phyloP scores from a whole-genome alignment of 2,113 vertebrate genomes.

The Dasypus novemcinctus region DNA sequence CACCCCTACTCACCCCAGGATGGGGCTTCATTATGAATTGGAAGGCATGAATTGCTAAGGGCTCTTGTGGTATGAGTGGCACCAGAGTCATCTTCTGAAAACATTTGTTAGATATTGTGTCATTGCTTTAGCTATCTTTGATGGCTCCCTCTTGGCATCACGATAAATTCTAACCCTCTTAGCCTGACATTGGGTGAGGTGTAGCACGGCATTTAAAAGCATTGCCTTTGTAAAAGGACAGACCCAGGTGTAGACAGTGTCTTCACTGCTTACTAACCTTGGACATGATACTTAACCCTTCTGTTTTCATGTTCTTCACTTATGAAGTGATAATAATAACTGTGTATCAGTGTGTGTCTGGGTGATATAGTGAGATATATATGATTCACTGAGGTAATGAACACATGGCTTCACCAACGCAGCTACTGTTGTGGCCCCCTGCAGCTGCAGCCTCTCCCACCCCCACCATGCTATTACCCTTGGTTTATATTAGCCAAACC shows the following conservation, averaged over 20 bases:
- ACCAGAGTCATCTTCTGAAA: neutral
- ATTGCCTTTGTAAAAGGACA: neutral
- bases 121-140: neutral
- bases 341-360: neutral
- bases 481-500: neutral
- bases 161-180: neutral
- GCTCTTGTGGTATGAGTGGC: too few relatives aligned
- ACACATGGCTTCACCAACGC: too few relatives aligned
- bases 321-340: neutral
- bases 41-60: neutral
- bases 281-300: neutral
- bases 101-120: too few relatives aligned
- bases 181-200: neutral
- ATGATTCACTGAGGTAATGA: neutral
- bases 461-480: neutral
- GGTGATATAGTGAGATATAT: neutral
- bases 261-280: neutral
- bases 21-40: neutral
- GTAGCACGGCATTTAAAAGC: neutral
- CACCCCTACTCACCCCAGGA: neutral
- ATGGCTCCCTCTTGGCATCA: neutral
- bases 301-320: neutral
- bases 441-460: neutral
- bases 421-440: neutral
- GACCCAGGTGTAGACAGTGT: neutral